A percentile compares a stretch with the other conserved stretches of the same genome.
Conservation (phyloP, 1,140 invertebrate genomes). For the Luehdorfia chinensis region DNA sequence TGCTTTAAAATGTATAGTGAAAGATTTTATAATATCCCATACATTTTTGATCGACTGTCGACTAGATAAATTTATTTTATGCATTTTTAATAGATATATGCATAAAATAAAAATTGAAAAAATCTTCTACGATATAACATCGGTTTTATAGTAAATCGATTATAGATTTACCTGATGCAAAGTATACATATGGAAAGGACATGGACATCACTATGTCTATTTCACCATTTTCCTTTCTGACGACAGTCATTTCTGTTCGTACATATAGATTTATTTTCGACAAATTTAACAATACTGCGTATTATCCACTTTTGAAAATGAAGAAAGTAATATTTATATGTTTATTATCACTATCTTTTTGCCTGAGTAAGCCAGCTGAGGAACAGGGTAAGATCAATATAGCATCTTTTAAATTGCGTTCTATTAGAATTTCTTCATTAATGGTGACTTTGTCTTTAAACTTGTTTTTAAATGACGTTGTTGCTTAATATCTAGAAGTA, state of each 20-base stretch:
- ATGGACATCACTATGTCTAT: constrained; percentile 6
- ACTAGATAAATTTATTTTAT: too few species aligned
- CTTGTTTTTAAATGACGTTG: constrained; percentile 15
- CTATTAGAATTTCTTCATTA: constrained; percentile 44
- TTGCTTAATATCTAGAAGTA: background rate
- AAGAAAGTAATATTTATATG: constrained; percentile 59
- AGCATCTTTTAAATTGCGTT: constrained; percentile 38
- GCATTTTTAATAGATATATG: too few species aligned
- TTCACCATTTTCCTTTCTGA: constrained; percentile 12
- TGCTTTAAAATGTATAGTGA: too few species aligned
- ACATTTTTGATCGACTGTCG: too few species aligned
- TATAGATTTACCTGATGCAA: background rate
- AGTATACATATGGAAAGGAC: too few species aligned
- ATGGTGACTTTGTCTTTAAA: constrained; percentile 23
- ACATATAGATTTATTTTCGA: constrained; percentile 10
- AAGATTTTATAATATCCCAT: too few species aligned
- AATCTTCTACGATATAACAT: background rate
- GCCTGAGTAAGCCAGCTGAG: constrained; percentile 36
- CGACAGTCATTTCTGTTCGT: constrained; percentile 7
- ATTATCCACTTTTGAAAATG: constrained; percentile 36
- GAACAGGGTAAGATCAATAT: constrained; percentile 41
- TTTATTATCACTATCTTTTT: constrained; percentile 48
- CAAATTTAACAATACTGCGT: constrained; percentile 12
- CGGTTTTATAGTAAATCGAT: background rate
- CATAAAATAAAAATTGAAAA: background rate